Evolutionary conservation across 2,113 vertebrate species (phyloP), one percentile per base, ranked within the genome.

Genomic region (Elaphurus davidianus): DNA sequence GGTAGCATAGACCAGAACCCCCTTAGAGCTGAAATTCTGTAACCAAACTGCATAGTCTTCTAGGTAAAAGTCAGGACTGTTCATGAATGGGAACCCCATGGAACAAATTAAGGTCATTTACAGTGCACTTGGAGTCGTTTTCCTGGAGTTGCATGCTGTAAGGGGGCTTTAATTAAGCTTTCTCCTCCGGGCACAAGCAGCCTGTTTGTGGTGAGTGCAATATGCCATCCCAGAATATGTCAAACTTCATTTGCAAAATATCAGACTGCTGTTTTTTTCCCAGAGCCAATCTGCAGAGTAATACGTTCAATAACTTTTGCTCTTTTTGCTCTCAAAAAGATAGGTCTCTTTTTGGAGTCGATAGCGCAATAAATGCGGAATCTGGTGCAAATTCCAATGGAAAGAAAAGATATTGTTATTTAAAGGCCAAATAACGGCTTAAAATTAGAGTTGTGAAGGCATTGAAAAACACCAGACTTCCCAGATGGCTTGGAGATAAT

Each of bases 361-460:
- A 97, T 98, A 98, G 95, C 92, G 90, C 97, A 98, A 98, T 98
- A 97, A 98, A 98, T 86, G 97, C 76, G 97, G 98, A 98, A 98
- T 98, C 98, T 98, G 98, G 98, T 98, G 98, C 98, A 98, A 98
- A 98, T 98, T 97, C 96, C 0, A 98, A 99, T 33, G 85, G 97
- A 98, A 98, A 98, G 98, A 98, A 98, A 98, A 99, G 98, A 98
- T 98, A 98, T 98, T 98, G 98, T 99, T 99, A 99, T 99, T 99
- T 99, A 98, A 99, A 99, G 98, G 98, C 98, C 98, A 98, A 98
- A 98, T 98, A 98, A 98, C 98, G 98, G 98, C 99, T 99, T 99
- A 99, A 99, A 99, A 99, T 99, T 99, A 99, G 99, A 99, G 98
- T 97, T 98, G 99, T 79, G 99, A 99, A 99, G 98, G 98, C 98